A percentile compares a stretch with the other conserved stretches of the same genome.
Conservation (phyloP, 1,140 invertebrate genomes). For the Carposina sasakii region DNA sequence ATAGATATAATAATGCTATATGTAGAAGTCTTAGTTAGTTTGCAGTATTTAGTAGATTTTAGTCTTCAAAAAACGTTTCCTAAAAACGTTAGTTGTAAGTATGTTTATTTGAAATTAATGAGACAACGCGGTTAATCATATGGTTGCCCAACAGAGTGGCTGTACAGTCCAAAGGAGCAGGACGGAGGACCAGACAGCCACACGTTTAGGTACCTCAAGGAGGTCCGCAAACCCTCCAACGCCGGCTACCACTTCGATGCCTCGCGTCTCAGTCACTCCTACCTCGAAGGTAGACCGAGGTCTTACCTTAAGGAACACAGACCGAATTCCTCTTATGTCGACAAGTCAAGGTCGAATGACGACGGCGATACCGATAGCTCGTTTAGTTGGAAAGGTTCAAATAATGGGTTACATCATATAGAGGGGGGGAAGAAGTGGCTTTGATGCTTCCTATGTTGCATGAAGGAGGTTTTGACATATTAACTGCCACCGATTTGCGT, state of each 20-base stretch:
- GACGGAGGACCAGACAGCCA: slow-evolving; percentile 39
- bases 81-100: too few species aligned
- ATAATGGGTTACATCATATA: slow-evolving; percentile 9
- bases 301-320: slow-evolving; percentile 27
- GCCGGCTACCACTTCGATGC: slow-evolving; percentile 50
- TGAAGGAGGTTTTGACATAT: too few species aligned
- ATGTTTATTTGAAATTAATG: too few species aligned
- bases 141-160: slow-evolving; percentile 39
- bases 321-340: slow-evolving; percentile 22
- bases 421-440: slow-evolving; percentile 15
- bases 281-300: slow-evolving; percentile 22
- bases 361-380: slow-evolving; percentile 60
- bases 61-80: too few species aligned
- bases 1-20: too few species aligned
- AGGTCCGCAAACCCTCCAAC: slow-evolving; percentile 58
- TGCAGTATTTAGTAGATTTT: too few species aligned
- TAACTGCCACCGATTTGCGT: too few species aligned
- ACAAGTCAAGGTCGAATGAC: slow-evolving; percentile 29
- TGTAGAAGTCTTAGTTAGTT: too few species aligned
- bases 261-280: slow-evolving; percentile 33
- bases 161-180: slow-evolving; percentile 46
- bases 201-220: slow-evolving; percentile 51
- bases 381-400: slow-evolving; percentile 59
- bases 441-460: too few species aligned
- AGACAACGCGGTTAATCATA: too few species aligned